These are phyloP conservation scores for Forficula auricularia DNA, from an alignment of 1,140 invertebrate genomes.

Conservation along the genomic window DNA sequence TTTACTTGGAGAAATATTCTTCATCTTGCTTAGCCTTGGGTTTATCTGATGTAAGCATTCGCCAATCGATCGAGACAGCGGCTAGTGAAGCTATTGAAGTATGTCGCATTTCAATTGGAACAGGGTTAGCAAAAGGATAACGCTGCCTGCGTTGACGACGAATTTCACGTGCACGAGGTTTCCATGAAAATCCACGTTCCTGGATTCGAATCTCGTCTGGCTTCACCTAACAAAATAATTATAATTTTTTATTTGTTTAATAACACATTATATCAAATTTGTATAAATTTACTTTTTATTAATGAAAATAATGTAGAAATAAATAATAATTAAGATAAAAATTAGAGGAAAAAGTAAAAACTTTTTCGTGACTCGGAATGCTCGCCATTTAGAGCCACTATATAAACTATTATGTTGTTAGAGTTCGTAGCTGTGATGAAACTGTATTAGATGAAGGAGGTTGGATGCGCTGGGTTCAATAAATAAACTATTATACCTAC, in stretches of 20 bases:
- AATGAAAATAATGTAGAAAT: too few species aligned
- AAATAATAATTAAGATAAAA: too few species aligned
- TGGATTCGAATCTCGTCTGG: constrained; percentile 47
- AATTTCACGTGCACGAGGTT: constrained; percentile 43
- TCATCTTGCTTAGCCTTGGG: constrained; percentile 68
- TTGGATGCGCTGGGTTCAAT: too few species aligned
- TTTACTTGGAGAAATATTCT: constrained; percentile 67
- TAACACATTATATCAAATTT: not conserved
- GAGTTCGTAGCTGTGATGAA: too few species aligned
- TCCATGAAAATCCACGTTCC: constrained; percentile 43
- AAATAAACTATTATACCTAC: too few species aligned
- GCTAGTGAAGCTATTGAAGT: constrained; percentile 62
- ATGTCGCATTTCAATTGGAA: constrained; percentile 62
- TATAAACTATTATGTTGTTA: too few species aligned
- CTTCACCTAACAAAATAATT: constrained; percentile 25
- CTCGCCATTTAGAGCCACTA: too few species aligned
- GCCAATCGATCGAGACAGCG: constrained; percentile 77
- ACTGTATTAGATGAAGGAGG: too few species aligned
- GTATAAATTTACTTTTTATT: constrained; percentile 1
- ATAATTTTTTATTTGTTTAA: constrained; percentile 1
- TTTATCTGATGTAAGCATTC: constrained; percentile 71
- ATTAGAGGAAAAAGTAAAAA: too few species aligned
- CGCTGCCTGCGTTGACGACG: constrained; percentile 17
- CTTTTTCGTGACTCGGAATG: too few species aligned
- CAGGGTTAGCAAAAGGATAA: constrained; percentile 49